Conservation (phyloP, 2,113 vertebrate genomes). For the Chrysochloris asiatica region DNA sequence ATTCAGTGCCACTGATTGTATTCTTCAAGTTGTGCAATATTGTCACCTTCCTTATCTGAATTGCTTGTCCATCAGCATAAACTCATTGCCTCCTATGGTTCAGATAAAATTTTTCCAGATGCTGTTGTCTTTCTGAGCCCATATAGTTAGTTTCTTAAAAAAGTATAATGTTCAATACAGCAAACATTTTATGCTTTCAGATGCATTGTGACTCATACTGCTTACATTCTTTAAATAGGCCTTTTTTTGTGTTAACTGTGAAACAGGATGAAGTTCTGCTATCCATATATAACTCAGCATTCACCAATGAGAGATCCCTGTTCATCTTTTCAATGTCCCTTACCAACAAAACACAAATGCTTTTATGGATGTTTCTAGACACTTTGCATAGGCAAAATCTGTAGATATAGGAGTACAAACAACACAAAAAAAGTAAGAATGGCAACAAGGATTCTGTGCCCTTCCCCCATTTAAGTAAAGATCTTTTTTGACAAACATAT, state of each 20-base stretch:
- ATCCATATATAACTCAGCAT: not conserved
- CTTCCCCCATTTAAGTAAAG: not conserved
- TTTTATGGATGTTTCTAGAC: not conserved
- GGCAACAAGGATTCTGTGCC: rapidly evolving
- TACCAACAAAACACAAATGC: not conserved
- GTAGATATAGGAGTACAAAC: not conserved
- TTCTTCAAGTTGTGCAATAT: not conserved
- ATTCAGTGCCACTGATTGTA: not conserved
- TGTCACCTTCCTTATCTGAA: not conserved
- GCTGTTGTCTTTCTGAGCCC: not conserved
- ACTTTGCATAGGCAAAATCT: not conserved
- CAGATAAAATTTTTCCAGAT: not conserved
- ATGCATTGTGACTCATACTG: not conserved
- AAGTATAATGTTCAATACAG: not conserved
- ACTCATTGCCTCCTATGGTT: not conserved
- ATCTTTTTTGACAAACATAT: not conserved
- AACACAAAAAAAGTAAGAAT: not conserved
- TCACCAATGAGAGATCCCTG: not conserved
- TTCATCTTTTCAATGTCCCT: not conserved
- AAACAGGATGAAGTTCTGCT: not conserved
- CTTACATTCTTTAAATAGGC: constrained; percentile 14
- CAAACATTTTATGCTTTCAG: not conserved
- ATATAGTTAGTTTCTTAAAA: not conserved
- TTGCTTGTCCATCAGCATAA: not conserved
- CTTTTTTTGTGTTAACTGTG: not conserved